Evolutionary conservation across 2,888 invertebrate genomes (phyloP).

Genomic region (Drosophila recens): DNA sequence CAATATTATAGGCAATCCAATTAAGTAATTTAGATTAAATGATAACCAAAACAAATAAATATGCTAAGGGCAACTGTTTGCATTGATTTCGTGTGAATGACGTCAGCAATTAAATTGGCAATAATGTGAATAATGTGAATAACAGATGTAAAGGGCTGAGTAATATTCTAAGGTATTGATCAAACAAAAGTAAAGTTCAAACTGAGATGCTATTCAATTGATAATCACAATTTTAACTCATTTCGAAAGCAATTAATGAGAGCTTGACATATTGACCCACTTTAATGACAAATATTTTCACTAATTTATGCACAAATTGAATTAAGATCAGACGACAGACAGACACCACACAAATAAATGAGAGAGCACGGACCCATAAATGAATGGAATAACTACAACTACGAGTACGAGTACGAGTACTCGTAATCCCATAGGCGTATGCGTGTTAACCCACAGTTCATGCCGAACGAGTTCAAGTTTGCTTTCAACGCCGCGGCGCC

Average conservation of each 20-base stretch:
- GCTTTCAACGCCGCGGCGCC: constrained; percentile 30
- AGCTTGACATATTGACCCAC: constrained; percentile 63
- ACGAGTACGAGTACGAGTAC: constrained; percentile 7
- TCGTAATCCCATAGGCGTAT: neutral
- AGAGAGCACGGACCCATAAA: constrained; percentile 6
- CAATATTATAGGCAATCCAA: constrained; percentile 34
- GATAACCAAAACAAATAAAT: constrained; percentile 44
- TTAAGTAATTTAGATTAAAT: constrained; percentile 55
- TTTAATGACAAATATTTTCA: constrained; percentile 29
- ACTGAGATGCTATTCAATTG: neutral
- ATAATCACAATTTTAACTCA: constrained; percentile 24
- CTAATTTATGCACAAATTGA: constrained; percentile 43
- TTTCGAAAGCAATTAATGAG: constrained; percentile 39
- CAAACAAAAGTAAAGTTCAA: constrained; percentile 4
- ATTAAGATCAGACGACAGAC: constrained; percentile 31
- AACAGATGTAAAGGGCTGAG: neutral
- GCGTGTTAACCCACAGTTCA: constrained; percentile 22
- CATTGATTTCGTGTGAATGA: constrained; percentile 47
- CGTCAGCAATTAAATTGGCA: constrained; percentile 42
- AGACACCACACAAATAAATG: constrained; percentile 18
- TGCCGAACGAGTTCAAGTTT: constrained; percentile 69
- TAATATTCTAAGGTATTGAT: constrained; percentile 9
- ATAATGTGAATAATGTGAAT: neutral
- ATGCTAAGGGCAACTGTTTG: constrained; percentile 42
- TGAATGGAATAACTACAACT: constrained; percentile 35